A percentile compares a stretch with the other conserved stretches of the same genome.
These are phyloP conservation scores for Anser cygnoides DNA, from an alignment of 2,113 vertebrate genomes.

Conservation along the genomic window DNA sequence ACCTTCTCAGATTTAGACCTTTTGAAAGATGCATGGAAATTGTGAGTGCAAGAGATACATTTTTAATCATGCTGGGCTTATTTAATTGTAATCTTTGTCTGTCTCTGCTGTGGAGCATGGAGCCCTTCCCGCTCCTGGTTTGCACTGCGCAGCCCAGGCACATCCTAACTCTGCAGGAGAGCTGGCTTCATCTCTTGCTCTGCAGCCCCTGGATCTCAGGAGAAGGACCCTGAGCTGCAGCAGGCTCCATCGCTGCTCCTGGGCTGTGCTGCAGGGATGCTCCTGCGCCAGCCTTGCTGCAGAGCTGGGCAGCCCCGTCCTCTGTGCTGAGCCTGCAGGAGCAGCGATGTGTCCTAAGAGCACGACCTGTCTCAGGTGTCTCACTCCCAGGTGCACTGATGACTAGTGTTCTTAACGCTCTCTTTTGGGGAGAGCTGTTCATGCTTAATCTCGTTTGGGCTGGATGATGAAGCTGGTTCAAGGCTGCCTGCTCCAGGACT, in stretches of 20 bases:
- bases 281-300: rapidly evolving
- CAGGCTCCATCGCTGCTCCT: background rate
- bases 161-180: background rate
- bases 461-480: background rate
- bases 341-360: background rate
- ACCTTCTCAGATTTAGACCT: constrained; percentile 22
- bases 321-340: background rate
- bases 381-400: background rate
- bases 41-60: background rate
- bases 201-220: background rate
- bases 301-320: background rate
- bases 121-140: background rate
- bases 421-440: background rate
- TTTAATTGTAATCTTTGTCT: background rate
- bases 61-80: background rate
- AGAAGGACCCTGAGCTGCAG: background rate
- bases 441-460: background rate
- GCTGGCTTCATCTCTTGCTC: background rate
- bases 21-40: constrained; percentile 1
- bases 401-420: background rate
- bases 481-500: background rate
- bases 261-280: background rate
- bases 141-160: rapidly evolving
- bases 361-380: background rate
- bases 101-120: background rate